Base-by-base conservation (phyloP, 1,140 invertebrate species). In the Anagrus nilaparvatae region DNA sequence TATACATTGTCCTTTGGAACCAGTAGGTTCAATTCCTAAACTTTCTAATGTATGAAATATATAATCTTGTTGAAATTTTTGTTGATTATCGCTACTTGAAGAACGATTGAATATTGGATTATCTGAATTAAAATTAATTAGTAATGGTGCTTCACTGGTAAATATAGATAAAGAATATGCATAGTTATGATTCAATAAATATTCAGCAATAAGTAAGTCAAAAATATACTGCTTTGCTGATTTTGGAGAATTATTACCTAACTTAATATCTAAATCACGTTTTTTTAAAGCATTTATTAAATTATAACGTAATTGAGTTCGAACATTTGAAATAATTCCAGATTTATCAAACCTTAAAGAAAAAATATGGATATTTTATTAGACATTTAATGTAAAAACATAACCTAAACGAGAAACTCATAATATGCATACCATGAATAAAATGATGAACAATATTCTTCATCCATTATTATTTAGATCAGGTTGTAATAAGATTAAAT, bases 191-290 rank as follows among this genome's bases (percentile, higher is more conserved):
- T 57, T 63, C 40, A 59, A 63, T 17, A 67, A 53, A 49, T 69
- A 69, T 21, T 69, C 66, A 0, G 63, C 66, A 48, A 69, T 53
- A 3, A 69, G 43, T 41, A 69, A 48, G 53, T 69, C 66, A 13
- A 65, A 61, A 34, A 69, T 46, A 18, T 69, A 67, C 30, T 69
- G 66, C 31, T 64, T 69, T 1, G 63, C 63, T 21, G 61, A 64
- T 50, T 54, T 65, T 4, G 52, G 47, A 25, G 38, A 32, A 27
- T 19, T 47, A 6, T 40, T 52, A 3, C 44, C 44, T 18, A 50
- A 55, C 19, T 44, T 59, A 12, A 65, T 29, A 27, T 45, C 44
- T 9, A 55, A 40, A 32, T 65, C 58, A 49, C 58, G 65, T 20
- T 36, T 55, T 48, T 63, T 65, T 23, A 69, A 53, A 13, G 63